These are phyloP conservation scores for Phaedon cochleariae DNA, from an alignment of 2,888 invertebrate species.

Conservation along the genomic window DNA sequence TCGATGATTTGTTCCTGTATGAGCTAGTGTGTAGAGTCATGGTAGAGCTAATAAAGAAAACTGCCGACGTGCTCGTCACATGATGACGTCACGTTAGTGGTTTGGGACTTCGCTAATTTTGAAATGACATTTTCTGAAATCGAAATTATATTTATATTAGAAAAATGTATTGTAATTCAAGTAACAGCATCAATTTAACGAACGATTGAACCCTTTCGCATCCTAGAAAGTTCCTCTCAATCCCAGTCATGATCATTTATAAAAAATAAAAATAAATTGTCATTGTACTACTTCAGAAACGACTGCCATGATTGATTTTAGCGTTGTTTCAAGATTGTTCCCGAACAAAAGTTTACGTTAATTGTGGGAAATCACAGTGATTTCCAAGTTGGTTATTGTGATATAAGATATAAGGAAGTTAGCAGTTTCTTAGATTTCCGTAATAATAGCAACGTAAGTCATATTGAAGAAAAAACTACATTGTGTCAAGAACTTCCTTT, in stretches of 20 bases:
- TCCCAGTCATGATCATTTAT: neutral
- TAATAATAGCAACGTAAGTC: slow-evolving; percentile 48
- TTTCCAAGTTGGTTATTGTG: slow-evolving; percentile 56
- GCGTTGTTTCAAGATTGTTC: slow-evolving; percentile 58
- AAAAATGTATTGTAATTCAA: too few species aligned
- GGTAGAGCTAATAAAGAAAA: too few species aligned
- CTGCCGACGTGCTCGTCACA: too few species aligned
- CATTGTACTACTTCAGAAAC: slow-evolving; percentile 14
- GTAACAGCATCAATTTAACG: neutral
- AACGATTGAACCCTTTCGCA: neutral
- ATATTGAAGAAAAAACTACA: slow-evolving; percentile 47
- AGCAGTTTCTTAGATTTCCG: slow-evolving; percentile 36
- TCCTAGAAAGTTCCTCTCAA: neutral
- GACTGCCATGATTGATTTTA: slow-evolving; percentile 64
- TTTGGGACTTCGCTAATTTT: too few species aligned
- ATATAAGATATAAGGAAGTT: slow-evolving; percentile 45
- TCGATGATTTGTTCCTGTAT: too few species aligned
- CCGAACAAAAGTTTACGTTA: slow-evolving; percentile 54
- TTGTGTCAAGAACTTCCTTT: slow-evolving; percentile 52
- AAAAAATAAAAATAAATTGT: slow-evolving; percentile 8
- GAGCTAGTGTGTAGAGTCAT: too few species aligned
- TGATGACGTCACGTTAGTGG: too few species aligned
- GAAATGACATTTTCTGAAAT: too few species aligned
- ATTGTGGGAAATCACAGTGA: slow-evolving; percentile 57
- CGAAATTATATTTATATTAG: too few species aligned